Percentiles rank a stretch among this genome's conserved stretches.
These are phyloP conservation scores for Phania funesta DNA, from an alignment of 2,888 invertebrate species.

Conservation along the genomic window DNA sequence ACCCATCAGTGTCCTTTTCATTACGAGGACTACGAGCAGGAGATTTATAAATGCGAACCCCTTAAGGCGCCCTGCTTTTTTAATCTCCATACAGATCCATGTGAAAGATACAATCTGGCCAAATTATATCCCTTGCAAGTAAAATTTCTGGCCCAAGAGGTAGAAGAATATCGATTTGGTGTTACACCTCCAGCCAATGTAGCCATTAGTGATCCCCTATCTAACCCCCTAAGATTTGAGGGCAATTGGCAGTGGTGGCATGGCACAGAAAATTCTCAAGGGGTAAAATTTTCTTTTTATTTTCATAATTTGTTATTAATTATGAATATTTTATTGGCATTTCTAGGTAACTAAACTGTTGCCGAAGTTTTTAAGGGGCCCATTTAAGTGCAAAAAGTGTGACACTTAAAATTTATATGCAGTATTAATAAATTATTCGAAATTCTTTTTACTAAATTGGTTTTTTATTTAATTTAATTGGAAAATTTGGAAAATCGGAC, in stretches of 20 bases:
- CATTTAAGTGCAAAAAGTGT: not conserved
- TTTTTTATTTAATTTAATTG: not conserved
- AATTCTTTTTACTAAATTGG: not conserved
- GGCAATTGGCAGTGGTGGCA: constrained; percentile 84
- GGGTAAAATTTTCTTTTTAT: not conserved
- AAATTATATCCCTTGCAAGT: constrained; percentile 72
- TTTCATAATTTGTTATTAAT: not conserved
- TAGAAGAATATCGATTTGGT: constrained; percentile 80
- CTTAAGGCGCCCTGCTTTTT: constrained; percentile 80
- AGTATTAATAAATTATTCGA: not conserved
- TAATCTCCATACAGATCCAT: constrained; percentile 82
- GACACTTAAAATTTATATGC: not conserved
- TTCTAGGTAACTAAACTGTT: constrained; percentile 6
- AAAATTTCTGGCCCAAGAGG: constrained; percentile 79
- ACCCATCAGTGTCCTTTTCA: constrained; percentile 72
- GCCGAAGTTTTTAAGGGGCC: not conserved
- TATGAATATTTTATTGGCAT: constrained; percentile 15
- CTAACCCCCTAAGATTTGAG: constrained; percentile 82
- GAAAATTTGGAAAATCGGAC: not conserved
- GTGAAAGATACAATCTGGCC: constrained; percentile 80
- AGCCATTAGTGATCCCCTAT: constrained; percentile 80
- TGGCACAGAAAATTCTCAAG: constrained; percentile 72
- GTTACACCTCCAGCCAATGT: constrained; percentile 80
- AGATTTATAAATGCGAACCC: constrained; percentile 74
- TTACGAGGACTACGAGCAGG: constrained; percentile 55